Evolutionary conservation across 2,888 invertebrate species (phyloP), one percentile per base, ranked within the genome.

Genomic region (Teinopalpus imperialis): DNA sequence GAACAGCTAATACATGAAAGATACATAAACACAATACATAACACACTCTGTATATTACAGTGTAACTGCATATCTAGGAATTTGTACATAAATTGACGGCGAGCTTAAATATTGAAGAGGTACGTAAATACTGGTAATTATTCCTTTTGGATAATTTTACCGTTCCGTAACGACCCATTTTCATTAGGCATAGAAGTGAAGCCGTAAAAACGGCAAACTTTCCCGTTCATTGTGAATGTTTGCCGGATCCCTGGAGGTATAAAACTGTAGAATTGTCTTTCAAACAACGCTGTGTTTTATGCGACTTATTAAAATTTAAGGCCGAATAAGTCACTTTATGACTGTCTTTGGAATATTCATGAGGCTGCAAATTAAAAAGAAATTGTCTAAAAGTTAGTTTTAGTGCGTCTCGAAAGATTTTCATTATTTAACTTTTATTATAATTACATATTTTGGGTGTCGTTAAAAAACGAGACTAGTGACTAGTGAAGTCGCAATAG

Each of bases 181-280:
- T 44, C 23, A 37, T 44, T 37, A 44, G 31, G 24, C 24, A 2
- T 12, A 12, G 30, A 9, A 27, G 21, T 34, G 13, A 29, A 16
- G 16, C 36, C 32, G 26, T 43, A 43, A 43, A 43, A 36, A 14
- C 9, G 29, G 21, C 20, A 9, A 36, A 43, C 36, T 23, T 43
- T 30, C 8, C 29, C 21, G 10, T 43, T 36, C 16, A 30, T 14
- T 30, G 36, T 43, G 24, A 43, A 36, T 43, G 36, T 36, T 42
- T 34, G 27, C 43, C 26, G 18, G 27, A 27, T 43, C 43, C 20
- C 30, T 6, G 7, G 24, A 43, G 43, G 21, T 29, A 20, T 35
- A 27, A 43, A 43, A 27, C 42, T 43, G 42, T 27, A 43, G 29
- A 21, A 43, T 36, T 30, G 30, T 43, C 36, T 36, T 43, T 12